Conservation (phyloP, 1,140 invertebrate genomes). For the Augochlora pura region DNA sequence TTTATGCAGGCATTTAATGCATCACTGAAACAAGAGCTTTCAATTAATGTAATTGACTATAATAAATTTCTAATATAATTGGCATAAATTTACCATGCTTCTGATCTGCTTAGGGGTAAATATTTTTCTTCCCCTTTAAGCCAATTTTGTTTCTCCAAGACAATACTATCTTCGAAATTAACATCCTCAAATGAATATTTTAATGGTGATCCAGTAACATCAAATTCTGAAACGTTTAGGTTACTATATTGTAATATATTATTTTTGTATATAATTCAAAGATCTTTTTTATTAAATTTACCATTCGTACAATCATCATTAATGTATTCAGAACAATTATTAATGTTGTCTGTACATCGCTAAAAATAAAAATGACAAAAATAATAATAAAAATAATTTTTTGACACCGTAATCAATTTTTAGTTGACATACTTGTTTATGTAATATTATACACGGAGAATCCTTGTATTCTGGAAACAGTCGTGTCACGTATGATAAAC, state of each 20-base stretch:
- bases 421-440: conserved; percentile 31
- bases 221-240: conserved; percentile 44
- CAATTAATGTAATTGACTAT: neutral
- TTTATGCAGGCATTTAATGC: conserved; percentile 40
- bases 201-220: conserved; percentile 68
- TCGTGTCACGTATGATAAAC: conserved; percentile 44
- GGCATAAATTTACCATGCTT: conserved; percentile 59
- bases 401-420: neutral
- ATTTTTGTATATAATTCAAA: neutral
- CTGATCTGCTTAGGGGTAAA: conserved; percentile 52
- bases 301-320: neutral
- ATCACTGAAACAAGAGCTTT: conserved; percentile 29
- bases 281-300: neutral
- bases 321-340: neutral
- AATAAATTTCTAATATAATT: neutral
- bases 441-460: conserved; percentile 38
- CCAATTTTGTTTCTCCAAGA: conserved; percentile 61
- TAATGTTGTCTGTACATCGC: neutral
- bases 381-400: neutral
- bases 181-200: conserved; percentile 62
- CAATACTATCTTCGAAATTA: conserved; percentile 59
- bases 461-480: conserved; percentile 50
- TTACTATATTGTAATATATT: neutral
- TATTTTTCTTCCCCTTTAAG: conserved; percentile 63
- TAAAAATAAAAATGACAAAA: conserved; percentile 16